Percentiles rank a stretch among this genome's conserved stretches.
Conservation (phyloP, 2,113 vertebrate species). For the Silurus glanis region DNA sequence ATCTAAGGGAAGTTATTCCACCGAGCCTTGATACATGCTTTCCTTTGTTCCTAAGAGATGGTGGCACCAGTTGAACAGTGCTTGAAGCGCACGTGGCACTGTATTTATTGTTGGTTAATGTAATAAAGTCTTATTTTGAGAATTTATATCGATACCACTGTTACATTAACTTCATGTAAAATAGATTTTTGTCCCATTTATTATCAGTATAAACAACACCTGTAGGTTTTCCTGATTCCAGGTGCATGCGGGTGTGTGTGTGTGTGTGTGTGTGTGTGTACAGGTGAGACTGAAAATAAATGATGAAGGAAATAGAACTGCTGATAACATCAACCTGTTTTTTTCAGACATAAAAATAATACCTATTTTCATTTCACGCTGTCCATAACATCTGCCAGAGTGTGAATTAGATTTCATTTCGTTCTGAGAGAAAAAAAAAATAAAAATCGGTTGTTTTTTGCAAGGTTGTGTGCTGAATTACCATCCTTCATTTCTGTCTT, state of each 20-base stretch:
- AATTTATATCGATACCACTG: neutral
- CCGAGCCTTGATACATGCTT: too few species aligned
- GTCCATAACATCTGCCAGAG: neutral
- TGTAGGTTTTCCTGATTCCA: neutral
- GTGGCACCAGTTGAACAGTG: neutral
- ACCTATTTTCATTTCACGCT: neutral
- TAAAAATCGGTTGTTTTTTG: neutral
- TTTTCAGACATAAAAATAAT: neutral
- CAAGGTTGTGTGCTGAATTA: neutral
- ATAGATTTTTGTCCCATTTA: neutral
- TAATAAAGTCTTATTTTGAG: neutral
- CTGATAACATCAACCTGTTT: neutral
- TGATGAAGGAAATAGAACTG: neutral
- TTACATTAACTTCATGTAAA: neutral
- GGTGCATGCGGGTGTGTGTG: neutral
- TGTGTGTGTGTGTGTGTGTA: neutral
- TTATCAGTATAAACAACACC: neutral
- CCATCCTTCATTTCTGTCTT: neutral
- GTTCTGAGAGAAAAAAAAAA: neutral
- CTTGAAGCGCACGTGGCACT: neutral
- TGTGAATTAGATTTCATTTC: neutral
- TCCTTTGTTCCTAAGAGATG: too few species aligned
- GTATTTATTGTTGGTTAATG: too few species aligned
- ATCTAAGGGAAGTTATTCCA: neutral
- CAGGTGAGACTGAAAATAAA: neutral